A percentile compares a stretch with the other conserved stretches of the same genome.
Conservation (phyloP, 2,797 vertebrate genomes). For the Tamandua tetradactyla region DNA sequence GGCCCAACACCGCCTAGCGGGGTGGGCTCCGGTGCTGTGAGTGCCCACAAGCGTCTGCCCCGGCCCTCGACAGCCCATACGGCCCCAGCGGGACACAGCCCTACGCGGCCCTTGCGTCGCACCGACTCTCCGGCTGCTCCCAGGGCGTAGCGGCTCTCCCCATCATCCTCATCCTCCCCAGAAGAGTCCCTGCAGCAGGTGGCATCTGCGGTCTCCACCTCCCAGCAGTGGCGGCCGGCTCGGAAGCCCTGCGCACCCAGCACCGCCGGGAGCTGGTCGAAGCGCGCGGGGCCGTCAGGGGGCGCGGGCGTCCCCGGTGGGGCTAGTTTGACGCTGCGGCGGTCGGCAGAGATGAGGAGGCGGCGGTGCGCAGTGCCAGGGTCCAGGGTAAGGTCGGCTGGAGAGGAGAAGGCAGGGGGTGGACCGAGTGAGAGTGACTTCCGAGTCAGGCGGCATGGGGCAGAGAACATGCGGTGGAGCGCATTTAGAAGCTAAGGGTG, state of each 20-base stretch:
- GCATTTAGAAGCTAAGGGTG: too few species aligned
- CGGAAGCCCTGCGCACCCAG: constrained; percentile 71
- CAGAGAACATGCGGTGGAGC: not conserved
- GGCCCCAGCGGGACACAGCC: constrained; percentile 64
- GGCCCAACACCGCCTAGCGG: constrained; percentile 35
- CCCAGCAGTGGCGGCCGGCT: constrained; percentile 79
- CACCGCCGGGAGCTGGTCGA: constrained; percentile 65
- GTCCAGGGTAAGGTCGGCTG: constrained; percentile 83
- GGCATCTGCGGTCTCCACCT: constrained; percentile 62
- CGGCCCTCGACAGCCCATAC: constrained; percentile 79
- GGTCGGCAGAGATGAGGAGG: constrained; percentile 80
- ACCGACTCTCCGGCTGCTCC: constrained; percentile 75
- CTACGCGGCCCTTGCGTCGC: constrained; percentile 70
- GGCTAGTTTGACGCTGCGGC: constrained; percentile 73
- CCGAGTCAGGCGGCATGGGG: not conserved
- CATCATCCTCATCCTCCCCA: not conserved
- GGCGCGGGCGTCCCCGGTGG: constrained; percentile 56
- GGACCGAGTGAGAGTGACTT: not conserved
- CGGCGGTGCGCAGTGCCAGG: constrained; percentile 80
- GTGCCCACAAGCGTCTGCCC: constrained; percentile 71
- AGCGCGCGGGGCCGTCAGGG: constrained; percentile 11
- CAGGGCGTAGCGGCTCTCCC: constrained; percentile 63
- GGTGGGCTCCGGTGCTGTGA: constrained; percentile 71
- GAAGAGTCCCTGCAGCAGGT: not conserved
- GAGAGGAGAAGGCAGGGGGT: not conserved